Conservation (phyloP, 2,113 vertebrate genomes). For the Galbula dea region DNA sequence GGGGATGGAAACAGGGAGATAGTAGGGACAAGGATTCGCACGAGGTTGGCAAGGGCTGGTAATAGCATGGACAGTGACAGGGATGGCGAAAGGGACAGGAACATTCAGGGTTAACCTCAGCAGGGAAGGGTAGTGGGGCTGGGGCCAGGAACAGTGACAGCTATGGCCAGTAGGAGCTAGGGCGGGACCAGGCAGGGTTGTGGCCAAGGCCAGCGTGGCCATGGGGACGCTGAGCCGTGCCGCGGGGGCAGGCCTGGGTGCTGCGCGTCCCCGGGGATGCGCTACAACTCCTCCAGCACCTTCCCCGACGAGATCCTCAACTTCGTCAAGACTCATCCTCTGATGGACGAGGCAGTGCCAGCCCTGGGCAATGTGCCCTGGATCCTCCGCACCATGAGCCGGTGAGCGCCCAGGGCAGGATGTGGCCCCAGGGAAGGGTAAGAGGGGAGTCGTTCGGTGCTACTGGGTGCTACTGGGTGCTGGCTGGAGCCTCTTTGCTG, state of each 20-base stretch:
- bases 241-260: constrained; percentile 81
- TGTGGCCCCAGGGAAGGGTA: accelerated
- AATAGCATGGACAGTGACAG: too few relatives aligned
- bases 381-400: constrained; percentile 90
- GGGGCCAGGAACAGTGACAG: background rate
- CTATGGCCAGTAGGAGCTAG: background rate
- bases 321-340: constrained; percentile 92
- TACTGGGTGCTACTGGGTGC: background rate
- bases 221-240: background rate
- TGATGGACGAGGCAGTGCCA: constrained; percentile 93
- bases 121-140: too few relatives aligned
- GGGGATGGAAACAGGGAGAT: too few relatives aligned
- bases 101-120: too few relatives aligned
- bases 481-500: background rate
- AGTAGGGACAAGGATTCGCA: too few relatives aligned
- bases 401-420: constrained; percentile 72
- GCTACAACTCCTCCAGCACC: constrained; percentile 88
- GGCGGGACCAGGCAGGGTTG: background rate
- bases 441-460: too few relatives aligned
- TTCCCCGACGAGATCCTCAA: constrained; percentile 95
- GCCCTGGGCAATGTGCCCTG: constrained; percentile 88
- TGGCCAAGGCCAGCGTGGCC: background rate
- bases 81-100: background rate
- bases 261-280: constrained; percentile 84
- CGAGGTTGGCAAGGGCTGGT: too few relatives aligned